A percentile compares a stretch with the other conserved stretches of the same genome.
Conservation (phyloP, 2,797 vertebrate genomes). For the Pseudochirops cupreus region DNA sequence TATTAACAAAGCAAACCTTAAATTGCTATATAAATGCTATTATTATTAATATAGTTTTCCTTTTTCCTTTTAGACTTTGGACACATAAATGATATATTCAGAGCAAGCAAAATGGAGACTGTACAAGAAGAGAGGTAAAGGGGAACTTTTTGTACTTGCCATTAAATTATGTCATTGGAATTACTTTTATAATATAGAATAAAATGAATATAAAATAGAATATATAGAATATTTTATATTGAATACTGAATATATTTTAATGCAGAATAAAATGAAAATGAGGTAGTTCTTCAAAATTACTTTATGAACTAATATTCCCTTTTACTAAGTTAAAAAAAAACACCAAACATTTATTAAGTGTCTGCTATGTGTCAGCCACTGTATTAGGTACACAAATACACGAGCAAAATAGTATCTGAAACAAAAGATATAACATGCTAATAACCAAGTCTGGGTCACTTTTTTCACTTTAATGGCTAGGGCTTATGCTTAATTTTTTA, state of each 20-base stretch:
- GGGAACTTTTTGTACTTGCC: conserved; percentile 41
- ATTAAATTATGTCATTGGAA: conserved; percentile 61
- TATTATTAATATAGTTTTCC: conserved; percentile 17
- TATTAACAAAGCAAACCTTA: neutral
- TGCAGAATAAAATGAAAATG: conserved; percentile 36
- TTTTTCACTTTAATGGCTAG: neutral
- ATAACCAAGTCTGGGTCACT: neutral
- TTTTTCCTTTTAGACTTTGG: conserved; percentile 36
- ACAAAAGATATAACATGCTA: neutral
- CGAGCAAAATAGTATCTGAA: neutral
- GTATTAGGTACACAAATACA: neutral
- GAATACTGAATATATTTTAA: too few species aligned
- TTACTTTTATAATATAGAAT: conserved; percentile 26
- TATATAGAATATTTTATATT: too few species aligned
- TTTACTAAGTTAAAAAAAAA: neutral
- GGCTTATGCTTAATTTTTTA: neutral
- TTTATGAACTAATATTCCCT: conserved; percentile 38
- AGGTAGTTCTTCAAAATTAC: conserved; percentile 32
- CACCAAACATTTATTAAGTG: neutral
- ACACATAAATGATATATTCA: conserved; percentile 39
- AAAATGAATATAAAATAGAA: neutral
- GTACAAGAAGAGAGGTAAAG: neutral
- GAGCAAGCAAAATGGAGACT: conserved; percentile 54
- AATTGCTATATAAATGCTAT: neutral
- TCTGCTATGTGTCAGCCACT: neutral